Evolutionary conservation across 2,113 vertebrate genomes (phyloP).

Genomic region (Cryptomyrus ogoouensis): DNA sequence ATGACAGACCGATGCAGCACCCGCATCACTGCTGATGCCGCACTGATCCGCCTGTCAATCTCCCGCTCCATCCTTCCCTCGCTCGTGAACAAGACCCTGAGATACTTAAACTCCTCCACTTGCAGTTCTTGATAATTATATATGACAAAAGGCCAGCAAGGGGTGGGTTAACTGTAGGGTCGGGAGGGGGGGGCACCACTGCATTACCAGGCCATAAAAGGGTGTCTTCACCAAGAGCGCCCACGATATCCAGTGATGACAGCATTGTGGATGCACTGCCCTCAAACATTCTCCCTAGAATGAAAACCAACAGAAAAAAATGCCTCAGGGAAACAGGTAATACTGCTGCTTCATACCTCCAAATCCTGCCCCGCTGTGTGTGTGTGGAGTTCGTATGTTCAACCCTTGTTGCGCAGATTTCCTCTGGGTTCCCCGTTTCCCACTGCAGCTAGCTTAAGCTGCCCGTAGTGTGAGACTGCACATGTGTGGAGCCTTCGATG

Average conservation of each 20-base stretch:
- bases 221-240: constrained; percentile 73
- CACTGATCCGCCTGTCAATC: too few relatives aligned
- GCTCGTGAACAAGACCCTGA: too few relatives aligned
- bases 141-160: neutral
- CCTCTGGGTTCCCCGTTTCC: neutral
- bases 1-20: too few relatives aligned
- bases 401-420: neutral
- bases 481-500: neutral
- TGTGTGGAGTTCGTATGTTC: neutral
- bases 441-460: neutral
- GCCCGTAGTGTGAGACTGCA: too few relatives aligned
- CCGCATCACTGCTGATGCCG: too few relatives aligned
- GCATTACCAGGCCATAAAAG: constrained; percentile 85
- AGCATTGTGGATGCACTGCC: constrained; percentile 86
- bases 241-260: constrained; percentile 77
- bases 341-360: neutral
- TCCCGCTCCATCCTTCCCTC: too few relatives aligned
- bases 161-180: neutral
- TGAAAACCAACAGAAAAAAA: constrained; percentile 14
- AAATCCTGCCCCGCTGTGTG: neutral
- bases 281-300: constrained; percentile 86
- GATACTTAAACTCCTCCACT: too few relatives aligned
- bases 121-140: neutral
- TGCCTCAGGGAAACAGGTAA: neutral
- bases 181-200: neutral